Conservation (phyloP, 2,113 vertebrate species). For the Collichthys lucidus region DNA sequence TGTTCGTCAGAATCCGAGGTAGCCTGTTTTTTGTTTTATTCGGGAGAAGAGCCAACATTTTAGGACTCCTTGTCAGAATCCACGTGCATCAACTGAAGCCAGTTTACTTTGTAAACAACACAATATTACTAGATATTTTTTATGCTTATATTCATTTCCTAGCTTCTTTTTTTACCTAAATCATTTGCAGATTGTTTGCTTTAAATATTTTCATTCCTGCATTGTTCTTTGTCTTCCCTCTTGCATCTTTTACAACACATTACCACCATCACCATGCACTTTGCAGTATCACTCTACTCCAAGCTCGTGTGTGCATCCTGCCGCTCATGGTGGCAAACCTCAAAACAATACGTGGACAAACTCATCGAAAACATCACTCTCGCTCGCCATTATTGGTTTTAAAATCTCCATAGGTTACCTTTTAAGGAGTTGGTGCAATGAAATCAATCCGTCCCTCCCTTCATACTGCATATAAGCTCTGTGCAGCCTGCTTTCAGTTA, state of each 20-base stretch:
- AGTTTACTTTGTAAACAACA: background rate
- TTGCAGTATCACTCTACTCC: background rate
- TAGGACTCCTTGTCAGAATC: background rate
- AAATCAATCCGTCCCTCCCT: slow-evolving; percentile 27
- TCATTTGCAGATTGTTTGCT: background rate
- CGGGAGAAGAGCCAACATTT: background rate
- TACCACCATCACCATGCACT: background rate
- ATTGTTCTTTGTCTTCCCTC: background rate
- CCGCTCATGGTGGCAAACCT: background rate
- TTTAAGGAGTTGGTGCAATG: slow-evolving; percentile 5
- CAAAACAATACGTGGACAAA: background rate
- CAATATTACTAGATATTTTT: background rate
- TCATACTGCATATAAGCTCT: slow-evolving; percentile 26
- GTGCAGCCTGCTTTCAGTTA: slow-evolving; percentile 40
- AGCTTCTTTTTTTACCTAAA: background rate
- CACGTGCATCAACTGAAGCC: background rate
- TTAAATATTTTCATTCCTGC: background rate
- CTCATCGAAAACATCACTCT: slow-evolving; percentile 2
- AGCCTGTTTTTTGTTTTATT: background rate
- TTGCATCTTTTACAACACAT: background rate
- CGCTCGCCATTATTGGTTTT: slow-evolving; percentile 14
- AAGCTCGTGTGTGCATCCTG: background rate
- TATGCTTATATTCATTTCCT: background rate
- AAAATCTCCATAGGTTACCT: slow-evolving; percentile 21
- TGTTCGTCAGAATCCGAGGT: slow-evolving; percentile 1